phyloP scores from a whole-genome alignment of 2,888 invertebrate species.

The Scaptomyza caliginosa region DNA sequence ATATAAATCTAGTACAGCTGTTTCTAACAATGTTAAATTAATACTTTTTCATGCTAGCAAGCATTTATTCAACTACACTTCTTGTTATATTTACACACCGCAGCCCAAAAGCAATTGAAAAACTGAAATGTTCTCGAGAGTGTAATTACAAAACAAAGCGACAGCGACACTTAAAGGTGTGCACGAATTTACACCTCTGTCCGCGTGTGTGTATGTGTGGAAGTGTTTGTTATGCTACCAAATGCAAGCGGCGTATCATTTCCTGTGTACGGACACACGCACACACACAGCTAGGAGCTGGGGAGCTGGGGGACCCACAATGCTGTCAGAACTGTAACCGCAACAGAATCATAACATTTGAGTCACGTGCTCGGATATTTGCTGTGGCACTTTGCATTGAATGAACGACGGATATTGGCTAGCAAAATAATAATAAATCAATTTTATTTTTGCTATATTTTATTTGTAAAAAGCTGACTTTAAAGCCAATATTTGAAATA shows the following conservation, averaged over 20 bases:
- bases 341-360: constrained; percentile 1
- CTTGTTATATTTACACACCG: neutral
- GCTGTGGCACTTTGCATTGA: neutral
- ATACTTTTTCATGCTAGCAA: neutral
- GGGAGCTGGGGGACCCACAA: neutral
- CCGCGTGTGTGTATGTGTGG: neutral
- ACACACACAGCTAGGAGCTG: neutral
- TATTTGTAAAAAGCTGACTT: neutral
- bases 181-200: neutral
- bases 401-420: constrained; percentile 7
- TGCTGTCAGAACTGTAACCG: neutral
- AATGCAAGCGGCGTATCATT: constrained; percentile 8
- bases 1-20: too few relatives aligned
- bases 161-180: neutral
- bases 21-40: too few relatives aligned
- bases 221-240: neutral
- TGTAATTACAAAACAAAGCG: neutral
- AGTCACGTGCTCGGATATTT: constrained; percentile 2
- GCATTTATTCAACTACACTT: neutral
- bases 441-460: neutral
- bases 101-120: neutral
- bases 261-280: neutral
- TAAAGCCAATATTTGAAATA: too few relatives aligned
- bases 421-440: neutral
- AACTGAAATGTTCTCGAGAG: neutral